Conservation (phyloP, 2,888 invertebrate species). For the Morpho helenor region DNA sequence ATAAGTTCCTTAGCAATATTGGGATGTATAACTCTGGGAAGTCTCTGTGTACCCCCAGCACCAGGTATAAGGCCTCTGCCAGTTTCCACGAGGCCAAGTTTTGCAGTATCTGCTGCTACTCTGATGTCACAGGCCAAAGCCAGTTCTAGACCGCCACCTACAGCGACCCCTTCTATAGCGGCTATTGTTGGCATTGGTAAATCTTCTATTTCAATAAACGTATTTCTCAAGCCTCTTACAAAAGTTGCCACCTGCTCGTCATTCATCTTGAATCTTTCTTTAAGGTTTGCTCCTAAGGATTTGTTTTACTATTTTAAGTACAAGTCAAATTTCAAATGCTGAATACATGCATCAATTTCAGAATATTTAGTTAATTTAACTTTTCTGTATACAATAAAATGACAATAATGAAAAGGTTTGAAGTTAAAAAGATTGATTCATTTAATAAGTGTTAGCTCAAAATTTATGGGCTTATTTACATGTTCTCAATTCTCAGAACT, state of each 20-base stretch:
- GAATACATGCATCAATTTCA: no score
- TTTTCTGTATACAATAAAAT: no score
- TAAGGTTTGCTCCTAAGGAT: conserved; percentile 89
- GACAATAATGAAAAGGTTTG: neutral
- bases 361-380: no score
- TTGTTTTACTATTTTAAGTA: neutral
- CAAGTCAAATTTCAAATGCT: no score
- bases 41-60: conserved; percentile 96
- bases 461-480: no score
- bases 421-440: neutral
- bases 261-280: conserved; percentile 91
- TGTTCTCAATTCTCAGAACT: no score
- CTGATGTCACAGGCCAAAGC: conserved; percentile 97
- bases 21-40: conserved; percentile 90
- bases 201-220: conserved; percentile 86
- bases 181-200: conserved; percentile 93
- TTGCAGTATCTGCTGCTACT: conserved; percentile 87
- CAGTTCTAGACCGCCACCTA: conserved; percentile 97
- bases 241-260: conserved; percentile 87
- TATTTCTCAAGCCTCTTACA: conserved; percentile 83
- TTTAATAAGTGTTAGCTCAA: neutral
- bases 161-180: conserved; percentile 87
- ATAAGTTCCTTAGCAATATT: conserved; percentile 96
- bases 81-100: conserved; percentile 97
- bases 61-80: conserved; percentile 96